phyloP scores from a whole-genome alignment of 2,888 invertebrate species.

The Emmelina monodactyla region DNA sequence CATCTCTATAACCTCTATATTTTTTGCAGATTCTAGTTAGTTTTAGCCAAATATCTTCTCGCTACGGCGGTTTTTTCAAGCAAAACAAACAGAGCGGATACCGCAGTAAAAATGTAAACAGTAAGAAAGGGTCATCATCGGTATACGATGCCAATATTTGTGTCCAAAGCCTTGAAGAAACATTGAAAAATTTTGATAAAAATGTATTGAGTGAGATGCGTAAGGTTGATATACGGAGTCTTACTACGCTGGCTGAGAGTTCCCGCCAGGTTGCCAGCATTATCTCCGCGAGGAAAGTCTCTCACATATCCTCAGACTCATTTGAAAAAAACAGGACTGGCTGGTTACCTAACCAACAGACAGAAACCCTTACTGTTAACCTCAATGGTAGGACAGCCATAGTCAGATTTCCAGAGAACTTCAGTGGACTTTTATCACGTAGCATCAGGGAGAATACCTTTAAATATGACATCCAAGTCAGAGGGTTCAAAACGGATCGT shows the following conservation, averaged over 20 bases:
- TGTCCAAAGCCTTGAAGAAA: constrained; percentile 45
- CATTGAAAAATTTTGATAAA: constrained; percentile 47
- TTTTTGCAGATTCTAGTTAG: constrained; percentile 60
- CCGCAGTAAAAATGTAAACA: constrained; percentile 41
- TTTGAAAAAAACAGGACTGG: constrained; percentile 55
- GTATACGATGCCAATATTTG: constrained; percentile 39
- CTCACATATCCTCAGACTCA: constrained; percentile 39
- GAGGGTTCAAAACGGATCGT: constrained; percentile 84
- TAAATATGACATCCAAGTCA: constrained; percentile 59
- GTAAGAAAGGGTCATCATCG: constrained; percentile 28
- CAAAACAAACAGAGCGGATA: constrained; percentile 41
- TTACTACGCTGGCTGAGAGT: constrained; percentile 20
- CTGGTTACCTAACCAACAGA: constrained; percentile 22
- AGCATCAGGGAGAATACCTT: constrained; percentile 26
- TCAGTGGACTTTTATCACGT: constrained; percentile 29
- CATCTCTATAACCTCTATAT: constrained; percentile 43
- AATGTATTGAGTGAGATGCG: constrained; percentile 47
- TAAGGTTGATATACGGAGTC: constrained; percentile 31
- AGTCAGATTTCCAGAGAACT: constrained; percentile 34
- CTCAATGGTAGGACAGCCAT: constrained; percentile 29
- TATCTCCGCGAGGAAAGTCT: constrained; percentile 36
- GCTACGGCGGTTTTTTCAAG: constrained; percentile 51
- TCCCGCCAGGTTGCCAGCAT: constrained; percentile 7
- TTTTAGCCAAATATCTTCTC: constrained; percentile 55
- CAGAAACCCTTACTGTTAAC: constrained; percentile 24